These are phyloP conservation scores for Drosophila fungiperda DNA, from an alignment of 2,888 invertebrate species.

Conservation along the genomic window DNA sequence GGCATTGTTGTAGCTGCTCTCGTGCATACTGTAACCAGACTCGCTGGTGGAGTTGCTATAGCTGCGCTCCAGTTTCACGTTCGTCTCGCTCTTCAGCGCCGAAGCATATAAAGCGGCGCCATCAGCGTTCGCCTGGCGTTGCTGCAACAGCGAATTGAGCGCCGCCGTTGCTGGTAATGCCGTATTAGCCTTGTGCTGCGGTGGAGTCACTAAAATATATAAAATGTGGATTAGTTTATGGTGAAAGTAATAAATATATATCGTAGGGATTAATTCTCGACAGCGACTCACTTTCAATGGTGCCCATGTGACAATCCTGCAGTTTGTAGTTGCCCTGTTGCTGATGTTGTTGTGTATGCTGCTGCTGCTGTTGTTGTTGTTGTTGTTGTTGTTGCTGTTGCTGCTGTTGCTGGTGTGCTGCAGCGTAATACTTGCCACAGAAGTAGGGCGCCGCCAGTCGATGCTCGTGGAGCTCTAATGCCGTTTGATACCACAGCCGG, in stretches of 20 bases:
- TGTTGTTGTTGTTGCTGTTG: conserved; percentile 44
- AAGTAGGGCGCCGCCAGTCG: conserved; percentile 80
- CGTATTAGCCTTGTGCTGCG: conserved; percentile 51
- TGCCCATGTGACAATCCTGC: conserved; percentile 76
- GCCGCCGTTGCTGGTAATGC: conserved; percentile 65
- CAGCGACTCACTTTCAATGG: conserved; percentile 71
- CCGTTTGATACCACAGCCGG: conserved; percentile 81
- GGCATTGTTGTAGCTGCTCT: conserved; percentile 64
- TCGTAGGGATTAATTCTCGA: neutral
- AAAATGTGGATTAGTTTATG: neutral
- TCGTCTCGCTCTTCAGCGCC: conserved; percentile 67
- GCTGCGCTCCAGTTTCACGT: conserved; percentile 76
- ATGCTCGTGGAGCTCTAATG: conserved; percentile 80
- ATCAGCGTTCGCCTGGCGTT: conserved; percentile 71
- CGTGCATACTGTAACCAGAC: conserved; percentile 67
- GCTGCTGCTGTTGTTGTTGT: conserved; percentile 25
- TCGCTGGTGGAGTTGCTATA: conserved; percentile 77
- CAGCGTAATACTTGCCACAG: conserved; percentile 79
- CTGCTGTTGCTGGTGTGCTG: conserved; percentile 30
- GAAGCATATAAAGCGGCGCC: conserved; percentile 54
- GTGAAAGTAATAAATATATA: neutral
- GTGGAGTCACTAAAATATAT: conserved; percentile 51
- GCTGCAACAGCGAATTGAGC: conserved; percentile 63
- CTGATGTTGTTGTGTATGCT: conserved; percentile 36
- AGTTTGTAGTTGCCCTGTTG: conserved; percentile 67